Evolutionary conservation across 2,113 vertebrate genomes (phyloP).

Genomic region (Anarhynchus alexandrinus): DNA sequence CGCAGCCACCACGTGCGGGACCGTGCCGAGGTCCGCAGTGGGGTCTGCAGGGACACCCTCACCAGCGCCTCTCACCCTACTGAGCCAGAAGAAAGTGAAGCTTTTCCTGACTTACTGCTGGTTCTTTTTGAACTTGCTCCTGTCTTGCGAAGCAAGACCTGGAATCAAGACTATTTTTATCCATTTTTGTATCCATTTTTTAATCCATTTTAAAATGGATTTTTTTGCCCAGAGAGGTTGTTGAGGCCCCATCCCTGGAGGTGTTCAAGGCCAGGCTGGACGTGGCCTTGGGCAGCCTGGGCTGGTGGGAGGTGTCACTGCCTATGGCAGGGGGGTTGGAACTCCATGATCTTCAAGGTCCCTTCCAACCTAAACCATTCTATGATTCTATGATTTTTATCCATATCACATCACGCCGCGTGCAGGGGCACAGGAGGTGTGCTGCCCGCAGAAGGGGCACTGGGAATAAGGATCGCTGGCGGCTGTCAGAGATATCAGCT

Average conservation of each 20-base stretch:
- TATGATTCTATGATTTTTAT: too few species aligned
- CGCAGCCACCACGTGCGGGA: not conserved
- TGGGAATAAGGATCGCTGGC: not conserved
- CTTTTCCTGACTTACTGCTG: not conserved
- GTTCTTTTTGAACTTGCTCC: not conserved
- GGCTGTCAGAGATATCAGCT: not conserved
- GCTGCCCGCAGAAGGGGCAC: not conserved
- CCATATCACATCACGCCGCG: not conserved
- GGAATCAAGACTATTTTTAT: not conserved
- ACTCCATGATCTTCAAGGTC: too few species aligned
- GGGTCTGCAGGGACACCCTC: not conserved
- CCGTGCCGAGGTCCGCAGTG: not conserved
- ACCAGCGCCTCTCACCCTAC: not conserved
- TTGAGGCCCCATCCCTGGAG: too few species aligned
- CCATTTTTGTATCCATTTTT: too few species aligned
- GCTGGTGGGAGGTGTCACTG: too few species aligned
- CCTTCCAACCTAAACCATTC: too few species aligned
- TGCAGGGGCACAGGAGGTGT: accelerated
- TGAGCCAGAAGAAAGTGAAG: not conserved
- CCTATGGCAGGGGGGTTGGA: too few species aligned
- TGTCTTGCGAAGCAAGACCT: not conserved
- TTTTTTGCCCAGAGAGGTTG: too few species aligned
- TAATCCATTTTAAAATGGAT: too few species aligned
- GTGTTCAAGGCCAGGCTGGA: too few species aligned
- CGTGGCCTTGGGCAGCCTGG: too few species aligned